Base-by-base conservation (phyloP, 2,888 invertebrate genomes). In the Eupithecia insigniata region DNA sequence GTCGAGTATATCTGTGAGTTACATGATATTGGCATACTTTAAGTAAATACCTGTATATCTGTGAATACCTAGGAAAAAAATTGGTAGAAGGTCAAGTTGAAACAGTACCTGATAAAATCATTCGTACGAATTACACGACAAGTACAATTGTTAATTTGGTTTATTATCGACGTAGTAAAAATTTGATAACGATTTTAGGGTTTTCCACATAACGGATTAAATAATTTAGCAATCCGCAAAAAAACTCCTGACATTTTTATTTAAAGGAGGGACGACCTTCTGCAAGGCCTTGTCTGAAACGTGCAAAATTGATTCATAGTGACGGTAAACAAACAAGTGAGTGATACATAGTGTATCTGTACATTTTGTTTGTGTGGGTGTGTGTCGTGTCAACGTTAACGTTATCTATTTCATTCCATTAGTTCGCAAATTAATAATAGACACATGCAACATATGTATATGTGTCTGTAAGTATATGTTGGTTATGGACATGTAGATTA, bases 261-360 rank as follows among this genome's bases (percentile, higher is more conserved):
- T 69, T 30, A 67, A 71, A 69, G 30, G 36, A 69, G 69, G 66
- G 8, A 43, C 67, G 76, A 75, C 78, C 77, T 79, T 78, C 76
- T 39, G 67, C 36, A 74, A 72, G 76, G 74, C 76, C 79, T 79
- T 76, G 79, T 69, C 74, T 73, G 68, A 60, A 69, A 60, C 70
- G 76, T 75, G 75, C 70, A 64, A 78, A 79, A 75, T 77, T 76
- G 76, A 77, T 79, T 79, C 74, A 77, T 74, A 77, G 64, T 72
- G 71, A 75, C 72, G 73, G 76, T 78, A 78, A 79, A 76, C 74
- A 76, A 73, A 74, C 72, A n/a, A 43, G 39, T 43, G 73, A 75
- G 69, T 74, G 75, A 71, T 73, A 67, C 46, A 70, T 77, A 62
- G 12, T 62, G 36, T 62, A 22, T 16, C 36, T n/a, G n/a, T n/a